Conservation (phyloP, 2,797 vertebrate genomes). For the Leucoraja ocellata region DNA sequence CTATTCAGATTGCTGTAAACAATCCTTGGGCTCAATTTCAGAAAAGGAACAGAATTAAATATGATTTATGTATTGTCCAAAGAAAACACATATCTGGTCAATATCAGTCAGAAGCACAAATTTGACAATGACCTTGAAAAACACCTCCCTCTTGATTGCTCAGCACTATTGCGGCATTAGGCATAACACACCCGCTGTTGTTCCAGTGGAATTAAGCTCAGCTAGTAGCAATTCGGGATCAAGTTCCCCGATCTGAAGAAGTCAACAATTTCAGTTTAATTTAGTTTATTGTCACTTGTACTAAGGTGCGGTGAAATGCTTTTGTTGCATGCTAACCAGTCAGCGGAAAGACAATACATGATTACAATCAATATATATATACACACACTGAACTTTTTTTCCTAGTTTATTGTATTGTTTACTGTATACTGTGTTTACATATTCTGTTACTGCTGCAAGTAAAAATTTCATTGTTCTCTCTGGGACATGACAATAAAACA, state of each 20-base stretch:
- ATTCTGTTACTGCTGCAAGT: too few species aligned
- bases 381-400: too few species aligned
- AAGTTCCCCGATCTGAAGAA: not conserved
- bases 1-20: too few species aligned
- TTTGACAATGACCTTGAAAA: not conserved
- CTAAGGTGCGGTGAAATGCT: too few species aligned
- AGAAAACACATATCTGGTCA: not conserved
- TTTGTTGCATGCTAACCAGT: too few species aligned
- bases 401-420: too few species aligned
- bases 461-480: too few species aligned
- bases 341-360: too few species aligned
- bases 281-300: too few species aligned
- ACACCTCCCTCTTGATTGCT: not conserved
- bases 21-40: not conserved
- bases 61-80: not conserved
- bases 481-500: too few species aligned
- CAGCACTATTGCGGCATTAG: not conserved
- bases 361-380: too few species aligned
- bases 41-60: not conserved
- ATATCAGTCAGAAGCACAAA: not conserved
- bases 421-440: too few species aligned
- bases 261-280: not conserved
- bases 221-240: not conserved
- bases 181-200: not conserved
- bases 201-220: not conserved